Base-by-base conservation (phyloP, 2,113 vertebrate species). In the Hepsetus odoe region DNA sequence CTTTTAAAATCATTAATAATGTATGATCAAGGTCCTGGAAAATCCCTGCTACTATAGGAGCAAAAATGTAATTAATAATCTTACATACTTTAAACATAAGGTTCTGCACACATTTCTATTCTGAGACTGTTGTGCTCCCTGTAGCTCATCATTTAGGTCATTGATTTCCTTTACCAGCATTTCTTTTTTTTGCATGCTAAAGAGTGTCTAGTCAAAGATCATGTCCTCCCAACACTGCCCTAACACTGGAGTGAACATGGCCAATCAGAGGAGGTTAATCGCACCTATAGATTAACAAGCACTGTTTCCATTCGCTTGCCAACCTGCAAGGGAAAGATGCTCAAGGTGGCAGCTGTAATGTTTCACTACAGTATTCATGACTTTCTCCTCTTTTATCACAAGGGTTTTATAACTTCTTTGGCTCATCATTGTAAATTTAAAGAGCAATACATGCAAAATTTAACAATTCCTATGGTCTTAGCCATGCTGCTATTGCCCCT, bases 241-340 rank as follows among this genome's bases (percentile, higher is more conserved):
- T 67, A 18, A 16, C 72, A 46, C 71, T 70, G 26, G 74, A 42
- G 66, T 56, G 64, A 33, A 30, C 77, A 75, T 46, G 72, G 72
- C 55, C 62, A 58, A 42, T 65, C 73, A 76, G 55, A 69, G 53
- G 68, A 84, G 85, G 84, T 87, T 86, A 85, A 87, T 86, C 85
- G 80, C 81, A 77, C 56, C 33, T 71, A 81, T 82, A 84, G 82
- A 85, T 82, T 82, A 80, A 86, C 79, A 85, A 58, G 82, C 28
- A 72, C 67, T 85, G 4, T 53, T 73, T 76, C 77, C 59, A 75
- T 86, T 83, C 70, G 59, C 55, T 64, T 42, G 22, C 66, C 67
- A 76, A 71, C 77, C 72, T 82, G 16, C 8, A 70, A 77, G 56
- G 38, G 5, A 26, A 35, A 3, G 13, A 12, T 9, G 51, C 40